phyloP scores from a whole-genome alignment of 2,113 vertebrate species.

The Arizona elegans region DNA sequence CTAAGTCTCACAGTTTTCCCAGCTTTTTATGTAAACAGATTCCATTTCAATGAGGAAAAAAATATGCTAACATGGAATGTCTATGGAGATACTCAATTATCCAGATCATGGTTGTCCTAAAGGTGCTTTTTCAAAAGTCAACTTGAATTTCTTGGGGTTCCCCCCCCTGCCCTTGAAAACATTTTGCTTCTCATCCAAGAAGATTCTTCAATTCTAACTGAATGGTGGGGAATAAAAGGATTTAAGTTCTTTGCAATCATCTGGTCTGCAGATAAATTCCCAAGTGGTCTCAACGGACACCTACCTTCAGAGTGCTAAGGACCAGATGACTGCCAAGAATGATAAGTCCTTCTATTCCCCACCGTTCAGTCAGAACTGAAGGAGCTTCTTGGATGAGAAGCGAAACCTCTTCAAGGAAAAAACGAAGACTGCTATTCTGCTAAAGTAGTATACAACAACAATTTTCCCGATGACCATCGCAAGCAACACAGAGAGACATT shows the following conservation, averaged over 20 bases:
- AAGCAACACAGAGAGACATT: neutral
- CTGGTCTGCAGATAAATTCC: neutral
- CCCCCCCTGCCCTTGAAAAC: neutral
- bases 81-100: neutral
- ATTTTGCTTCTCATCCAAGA: neutral
- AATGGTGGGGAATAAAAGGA: neutral
- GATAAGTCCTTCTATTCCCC: neutral
- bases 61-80: neutral
- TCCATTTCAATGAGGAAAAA: neutral
- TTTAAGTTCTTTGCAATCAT: neutral
- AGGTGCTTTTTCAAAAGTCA: neutral
- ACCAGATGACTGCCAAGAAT: neutral
- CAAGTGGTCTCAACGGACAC: neutral
- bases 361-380: neutral
- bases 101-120: neutral
- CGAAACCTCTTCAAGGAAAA: neutral
- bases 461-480: neutral
- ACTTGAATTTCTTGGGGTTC: neutral
- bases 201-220: neutral
- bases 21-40: neutral
- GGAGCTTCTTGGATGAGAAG: neutral
- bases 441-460: neutral
- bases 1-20: conserved; percentile 11
- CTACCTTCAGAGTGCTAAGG: neutral
- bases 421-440: neutral